Evolutionary conservation across 2,113 vertebrate genomes (phyloP), one percentile per base, ranked within the genome.

Genomic region (Hoplias malabaricus): DNA sequence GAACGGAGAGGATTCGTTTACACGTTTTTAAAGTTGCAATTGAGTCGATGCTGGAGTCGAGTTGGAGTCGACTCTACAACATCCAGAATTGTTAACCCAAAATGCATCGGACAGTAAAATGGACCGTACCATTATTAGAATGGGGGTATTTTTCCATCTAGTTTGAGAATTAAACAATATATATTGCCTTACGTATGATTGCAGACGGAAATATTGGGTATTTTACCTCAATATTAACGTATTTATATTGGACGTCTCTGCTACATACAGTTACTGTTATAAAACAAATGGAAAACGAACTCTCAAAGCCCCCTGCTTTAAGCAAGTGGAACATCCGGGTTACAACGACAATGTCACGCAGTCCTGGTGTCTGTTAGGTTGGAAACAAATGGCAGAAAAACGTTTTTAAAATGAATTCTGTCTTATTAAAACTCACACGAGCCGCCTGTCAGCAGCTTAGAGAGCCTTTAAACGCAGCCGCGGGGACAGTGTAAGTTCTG

Each of bases 321-420:
- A 40, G 2, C 14, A 2, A 43, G 76, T 66, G 43, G 57, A 7
- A 7, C 16, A 21, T 54, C 81, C 85, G 34, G 19, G 9, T 42
- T 31, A 21, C 25, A 65, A 33, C 56, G 71, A 66, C 87, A 91
- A 92, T 89, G 91, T 90, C 91, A 90, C 86, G 79, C 36, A 0
- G 19, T 34, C 21, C 33, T 29, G 2, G 54, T 14, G 23, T 34
- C 38, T 63, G 69, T 13, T 65, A 34, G n/a, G 16, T 23, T 1
- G 23, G 56, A 13, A 36, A 14, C 62, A 3, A 36, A 16, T 66
- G 8, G 75, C 7, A 2, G 1, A 1, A 43, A 11, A 57, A 0
- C 16, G 89, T 91, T 86, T 85, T 61, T 72, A 89, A 74, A 75
- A 83, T 79, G 69, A 88, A 77, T 12, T 75, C 80, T 77, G 0